Conservation (phyloP, 1,140 invertebrate genomes). For the Chironomus striatipennis region DNA sequence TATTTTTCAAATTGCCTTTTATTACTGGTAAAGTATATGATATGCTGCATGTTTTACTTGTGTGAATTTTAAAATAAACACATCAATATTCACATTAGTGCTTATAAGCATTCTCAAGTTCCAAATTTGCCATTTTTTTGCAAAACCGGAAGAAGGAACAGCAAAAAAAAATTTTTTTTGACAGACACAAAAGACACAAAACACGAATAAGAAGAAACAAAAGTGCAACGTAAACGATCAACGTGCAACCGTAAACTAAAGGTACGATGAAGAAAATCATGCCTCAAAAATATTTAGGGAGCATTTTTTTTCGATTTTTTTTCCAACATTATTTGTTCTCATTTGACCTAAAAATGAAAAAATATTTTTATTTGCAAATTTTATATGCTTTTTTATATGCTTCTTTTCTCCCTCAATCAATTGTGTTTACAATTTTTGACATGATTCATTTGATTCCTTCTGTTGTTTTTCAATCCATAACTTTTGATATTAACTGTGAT, state of each 20-base stretch:
- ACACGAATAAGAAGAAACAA: background rate
- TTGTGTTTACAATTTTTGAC: conserved; percentile 11
- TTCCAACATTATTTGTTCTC: background rate
- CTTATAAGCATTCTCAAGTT: too few relatives aligned
- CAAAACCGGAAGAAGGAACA: too few relatives aligned
- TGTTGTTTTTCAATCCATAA: background rate
- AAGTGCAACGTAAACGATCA: conserved; percentile 6
- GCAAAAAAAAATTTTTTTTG: too few relatives aligned
- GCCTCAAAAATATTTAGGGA: background rate
- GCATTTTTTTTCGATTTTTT: background rate
- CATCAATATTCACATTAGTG: too few relatives aligned
- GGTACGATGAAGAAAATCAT: background rate
- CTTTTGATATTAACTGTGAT: too few relatives aligned
- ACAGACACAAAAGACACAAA: background rate
- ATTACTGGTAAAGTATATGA: too few relatives aligned
- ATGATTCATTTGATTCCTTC: background rate
- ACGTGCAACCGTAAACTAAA: conserved; percentile 12
- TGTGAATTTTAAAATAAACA: too few relatives aligned
- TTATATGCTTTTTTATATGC: background rate
- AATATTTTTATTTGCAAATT: background rate
- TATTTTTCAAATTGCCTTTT: too few relatives aligned
- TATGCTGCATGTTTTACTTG: too few relatives aligned
- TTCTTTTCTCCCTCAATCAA: background rate
- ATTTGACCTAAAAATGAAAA: background rate
- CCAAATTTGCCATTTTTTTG: too few relatives aligned